These are phyloP conservation scores for Oryzias melastigma DNA, from an alignment of 2,113 vertebrate species.

Conservation along the genomic window DNA sequence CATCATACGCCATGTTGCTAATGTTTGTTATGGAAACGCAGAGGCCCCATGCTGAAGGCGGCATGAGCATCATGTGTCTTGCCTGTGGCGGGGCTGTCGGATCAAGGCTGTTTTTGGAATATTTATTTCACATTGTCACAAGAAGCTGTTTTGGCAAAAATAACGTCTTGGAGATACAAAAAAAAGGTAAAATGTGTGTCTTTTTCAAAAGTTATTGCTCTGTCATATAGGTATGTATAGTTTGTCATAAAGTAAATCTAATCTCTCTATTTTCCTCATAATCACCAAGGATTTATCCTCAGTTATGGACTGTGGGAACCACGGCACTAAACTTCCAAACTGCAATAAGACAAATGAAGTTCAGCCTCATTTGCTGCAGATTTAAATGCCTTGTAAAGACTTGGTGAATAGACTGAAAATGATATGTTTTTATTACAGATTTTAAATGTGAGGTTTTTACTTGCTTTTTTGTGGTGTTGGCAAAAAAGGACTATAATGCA, in stretches of 20 bases:
- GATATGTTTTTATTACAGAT: not conserved
- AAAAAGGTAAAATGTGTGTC: not conserved
- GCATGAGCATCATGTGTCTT: conserved; percentile 34
- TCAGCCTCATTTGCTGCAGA: not conserved
- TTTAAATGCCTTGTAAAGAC: not conserved
- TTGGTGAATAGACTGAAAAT: not conserved
- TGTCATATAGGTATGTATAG: not conserved
- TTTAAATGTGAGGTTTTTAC: not conserved
- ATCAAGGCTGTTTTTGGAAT: conserved; percentile 41
- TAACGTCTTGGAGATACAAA: not conserved
- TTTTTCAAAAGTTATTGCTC: not conserved
- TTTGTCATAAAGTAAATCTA: not conserved
- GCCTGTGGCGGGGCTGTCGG: conserved; percentile 32
- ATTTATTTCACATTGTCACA: conserved; percentile 64
- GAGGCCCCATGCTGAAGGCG: conserved; percentile 21
- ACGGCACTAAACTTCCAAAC: not conserved
- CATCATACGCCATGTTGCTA: conserved; percentile 48
- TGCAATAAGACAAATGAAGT: not conserved
- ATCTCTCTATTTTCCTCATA: not conserved
- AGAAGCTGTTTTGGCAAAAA: conserved; percentile 13
- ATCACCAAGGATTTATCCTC: not conserved
- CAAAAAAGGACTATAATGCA: conserved; percentile 7
- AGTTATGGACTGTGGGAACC: not conserved
- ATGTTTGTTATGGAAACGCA: conserved; percentile 62
- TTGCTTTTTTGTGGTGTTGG: not conserved